A percentile compares a stretch with the other conserved stretches of the same genome.
These are phyloP conservation scores for Sebastes matsubarae DNA, from an alignment of 2,797 vertebrate species.

Conservation along the genomic window DNA sequence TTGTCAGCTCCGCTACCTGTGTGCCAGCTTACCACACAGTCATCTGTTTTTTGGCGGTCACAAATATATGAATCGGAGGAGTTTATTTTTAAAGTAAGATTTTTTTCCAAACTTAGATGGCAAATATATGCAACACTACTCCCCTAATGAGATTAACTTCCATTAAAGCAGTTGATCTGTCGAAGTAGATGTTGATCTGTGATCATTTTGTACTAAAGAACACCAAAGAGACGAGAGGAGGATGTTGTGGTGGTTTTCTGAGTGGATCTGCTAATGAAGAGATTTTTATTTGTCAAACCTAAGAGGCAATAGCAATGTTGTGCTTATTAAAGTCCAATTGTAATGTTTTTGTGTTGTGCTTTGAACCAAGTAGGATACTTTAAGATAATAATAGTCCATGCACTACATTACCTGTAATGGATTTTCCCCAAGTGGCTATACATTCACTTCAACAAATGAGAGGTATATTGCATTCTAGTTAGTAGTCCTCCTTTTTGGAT, in stretches of 20 bases:
- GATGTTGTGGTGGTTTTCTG: not conserved
- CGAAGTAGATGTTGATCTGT: not conserved
- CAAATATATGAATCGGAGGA: not conserved
- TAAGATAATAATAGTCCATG: not conserved
- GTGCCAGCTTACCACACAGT: not conserved
- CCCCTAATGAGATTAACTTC: not conserved
- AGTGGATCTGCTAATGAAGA: slow-evolving; percentile 5
- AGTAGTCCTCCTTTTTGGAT: not conserved
- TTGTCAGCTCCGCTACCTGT: slow-evolving; percentile 2
- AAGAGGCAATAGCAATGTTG: not conserved
- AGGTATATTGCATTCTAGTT: slow-evolving; percentile 10
- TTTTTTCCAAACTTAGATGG: not conserved
- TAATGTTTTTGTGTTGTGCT: not conserved
- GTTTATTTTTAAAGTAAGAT: not conserved
- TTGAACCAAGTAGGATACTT: not conserved
- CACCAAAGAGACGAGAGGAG: not conserved
- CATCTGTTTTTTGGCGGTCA: not conserved
- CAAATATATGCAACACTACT: not conserved
- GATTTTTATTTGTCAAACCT: not conserved
- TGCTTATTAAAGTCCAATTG: not conserved
- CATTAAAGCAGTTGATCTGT: not conserved
- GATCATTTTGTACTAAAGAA: not conserved
- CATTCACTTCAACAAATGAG: not conserved
- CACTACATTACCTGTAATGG: not conserved
- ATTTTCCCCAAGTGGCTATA: not conserved